phyloP scores from a whole-genome alignment of 2,888 invertebrate genomes.

The Palloptera scutellata region DNA sequence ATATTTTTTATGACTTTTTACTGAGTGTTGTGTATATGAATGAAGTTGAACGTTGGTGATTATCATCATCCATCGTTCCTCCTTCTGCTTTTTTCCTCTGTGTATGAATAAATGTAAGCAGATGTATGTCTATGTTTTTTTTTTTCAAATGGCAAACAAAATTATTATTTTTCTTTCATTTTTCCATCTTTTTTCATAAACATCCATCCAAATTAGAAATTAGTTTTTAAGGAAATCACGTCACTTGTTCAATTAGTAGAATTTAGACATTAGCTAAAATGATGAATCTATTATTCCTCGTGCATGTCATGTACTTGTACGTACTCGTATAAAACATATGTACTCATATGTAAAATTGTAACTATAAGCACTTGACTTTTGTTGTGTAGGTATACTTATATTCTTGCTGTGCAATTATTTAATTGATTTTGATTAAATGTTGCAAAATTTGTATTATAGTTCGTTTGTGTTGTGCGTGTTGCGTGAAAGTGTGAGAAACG shows the following conservation, averaged over 20 bases:
- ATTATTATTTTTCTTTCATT: background rate
- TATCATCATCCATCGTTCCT: too few species aligned
- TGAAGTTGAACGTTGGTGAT: too few species aligned
- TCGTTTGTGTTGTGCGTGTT: background rate
- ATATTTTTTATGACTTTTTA: too few species aligned
- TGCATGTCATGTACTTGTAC: slow-evolving; percentile 15
- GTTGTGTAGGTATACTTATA: too few species aligned
- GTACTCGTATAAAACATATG: too few species aligned
- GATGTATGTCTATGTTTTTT: too few species aligned
- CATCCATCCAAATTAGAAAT: background rate
- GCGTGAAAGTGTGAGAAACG: slow-evolving; percentile 3
- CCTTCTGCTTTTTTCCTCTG: too few species aligned
- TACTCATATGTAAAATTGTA: slow-evolving; percentile 11
- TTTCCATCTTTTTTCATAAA: background rate
- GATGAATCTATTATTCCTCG: slow-evolving; percentile 9
- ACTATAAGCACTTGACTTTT: background rate
- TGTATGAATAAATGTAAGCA: too few species aligned
- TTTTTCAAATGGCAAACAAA: too few species aligned
- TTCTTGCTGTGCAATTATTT: slow-evolving; percentile 36
- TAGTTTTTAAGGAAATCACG: slow-evolving; percentile 25
- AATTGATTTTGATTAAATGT: slow-evolving; percentile 35
- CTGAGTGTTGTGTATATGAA: too few species aligned
- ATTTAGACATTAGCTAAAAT: slow-evolving; percentile 17
- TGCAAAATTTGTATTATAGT: slow-evolving; percentile 32
- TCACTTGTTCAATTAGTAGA: slow-evolving; percentile 29